phyloP scores from a whole-genome alignment of 2,113 vertebrate species.

The Hepsetus odoe region DNA sequence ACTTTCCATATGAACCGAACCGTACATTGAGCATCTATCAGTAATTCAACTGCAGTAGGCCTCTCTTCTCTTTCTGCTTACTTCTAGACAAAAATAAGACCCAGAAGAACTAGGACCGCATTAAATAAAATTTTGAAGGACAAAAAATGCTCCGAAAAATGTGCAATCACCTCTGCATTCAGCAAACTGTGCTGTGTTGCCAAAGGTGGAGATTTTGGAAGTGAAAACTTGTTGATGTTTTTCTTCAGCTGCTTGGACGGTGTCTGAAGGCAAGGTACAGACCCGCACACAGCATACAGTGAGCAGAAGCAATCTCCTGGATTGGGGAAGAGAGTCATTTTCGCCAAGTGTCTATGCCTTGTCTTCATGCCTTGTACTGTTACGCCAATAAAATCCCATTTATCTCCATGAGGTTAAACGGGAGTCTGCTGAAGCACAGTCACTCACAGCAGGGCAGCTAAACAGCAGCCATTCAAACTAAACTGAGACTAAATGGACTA shows the following conservation, averaged over 20 bases:
- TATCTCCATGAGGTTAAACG: not conserved
- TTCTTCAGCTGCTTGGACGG: too few relatives aligned
- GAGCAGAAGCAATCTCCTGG: not conserved
- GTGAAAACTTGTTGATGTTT: too few relatives aligned
- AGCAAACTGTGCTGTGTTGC: not conserved
- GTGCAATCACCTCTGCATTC: not conserved
- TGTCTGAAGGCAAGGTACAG: not conserved
- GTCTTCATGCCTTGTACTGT: not conserved
- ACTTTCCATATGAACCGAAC: too few relatives aligned
- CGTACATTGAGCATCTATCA: too few relatives aligned
- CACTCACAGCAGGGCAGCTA: not conserved
- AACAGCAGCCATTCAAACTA: not conserved
- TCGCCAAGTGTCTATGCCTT: not conserved
- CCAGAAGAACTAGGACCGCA: too few relatives aligned
- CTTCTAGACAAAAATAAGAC: too few relatives aligned
- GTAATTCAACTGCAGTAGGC: too few relatives aligned
- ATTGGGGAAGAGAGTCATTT: too few relatives aligned
- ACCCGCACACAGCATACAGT: not conserved
- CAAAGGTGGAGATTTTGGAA: not conserved
- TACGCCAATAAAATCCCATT: not conserved
- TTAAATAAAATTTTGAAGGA: too few relatives aligned
- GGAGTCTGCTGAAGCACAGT: not conserved
- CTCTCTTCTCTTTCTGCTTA: too few relatives aligned
- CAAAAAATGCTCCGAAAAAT: not conserved
- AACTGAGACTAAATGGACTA: not conserved